A percentile compares a stretch with the other conserved stretches of the same genome.
phyloP scores from a whole-genome alignment of 2,888 invertebrate species.

The Melanchra persicariae region DNA sequence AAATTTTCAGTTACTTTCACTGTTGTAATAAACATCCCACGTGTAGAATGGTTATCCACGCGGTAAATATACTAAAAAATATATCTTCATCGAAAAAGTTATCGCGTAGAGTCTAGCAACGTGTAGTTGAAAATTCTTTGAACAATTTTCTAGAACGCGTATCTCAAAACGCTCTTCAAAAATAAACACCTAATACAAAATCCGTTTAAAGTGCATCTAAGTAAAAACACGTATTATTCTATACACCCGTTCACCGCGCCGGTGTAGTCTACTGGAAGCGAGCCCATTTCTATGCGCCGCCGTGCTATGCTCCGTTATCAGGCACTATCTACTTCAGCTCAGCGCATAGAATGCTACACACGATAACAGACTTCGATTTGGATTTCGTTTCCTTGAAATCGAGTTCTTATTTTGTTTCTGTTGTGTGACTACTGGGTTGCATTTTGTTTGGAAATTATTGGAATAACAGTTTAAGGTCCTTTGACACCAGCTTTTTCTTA shows the following conservation, averaged over 20 bases:
- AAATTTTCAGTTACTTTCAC: too few relatives aligned
- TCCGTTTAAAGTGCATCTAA: conserved; percentile 65
- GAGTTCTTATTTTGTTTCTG: conserved; percentile 45
- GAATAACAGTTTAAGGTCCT: conserved; percentile 3
- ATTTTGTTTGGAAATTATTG: conserved; percentile 26
- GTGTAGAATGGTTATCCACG: conserved; percentile 13
- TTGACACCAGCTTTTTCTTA: conserved; percentile 13
- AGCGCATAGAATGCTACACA: conserved; percentile 59
- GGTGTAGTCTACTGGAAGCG: conserved; percentile 64
- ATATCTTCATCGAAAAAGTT: conserved; percentile 23
- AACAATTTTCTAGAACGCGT: conserved; percentile 29
- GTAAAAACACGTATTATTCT: conserved; percentile 66
- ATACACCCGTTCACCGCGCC: conserved; percentile 40
- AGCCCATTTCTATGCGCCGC: conserved; percentile 67
- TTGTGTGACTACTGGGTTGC: conserved; percentile 38
- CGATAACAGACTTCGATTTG: conserved; percentile 64
- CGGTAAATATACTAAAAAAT: neutral
- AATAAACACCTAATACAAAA: conserved; percentile 63
- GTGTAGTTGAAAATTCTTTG: conserved; percentile 3
- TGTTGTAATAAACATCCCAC: conserved; percentile 31
- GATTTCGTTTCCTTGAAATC: conserved; percentile 61
- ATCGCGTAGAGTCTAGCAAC: neutral
- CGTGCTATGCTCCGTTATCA: conserved; percentile 62
- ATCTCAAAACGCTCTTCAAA: conserved; percentile 48
- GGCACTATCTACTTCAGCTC: conserved; percentile 63